These are phyloP conservation scores for Pandemis cinnamomeana DNA, from an alignment of 2,888 invertebrate genomes.

Conservation along the genomic window DNA sequence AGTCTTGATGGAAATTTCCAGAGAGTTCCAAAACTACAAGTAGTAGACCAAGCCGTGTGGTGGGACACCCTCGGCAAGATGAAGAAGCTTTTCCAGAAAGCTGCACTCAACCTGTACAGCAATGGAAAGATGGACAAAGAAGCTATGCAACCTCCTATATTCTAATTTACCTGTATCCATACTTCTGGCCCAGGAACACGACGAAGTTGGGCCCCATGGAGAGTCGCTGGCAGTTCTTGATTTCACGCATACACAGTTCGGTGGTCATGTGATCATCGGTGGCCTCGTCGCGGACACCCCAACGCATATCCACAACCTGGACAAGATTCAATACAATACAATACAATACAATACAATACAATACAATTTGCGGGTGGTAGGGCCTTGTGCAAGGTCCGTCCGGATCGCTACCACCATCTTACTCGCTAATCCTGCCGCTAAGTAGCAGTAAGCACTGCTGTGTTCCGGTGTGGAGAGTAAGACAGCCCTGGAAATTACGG, in stretches of 20 bases:
- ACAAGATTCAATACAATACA: neutral
- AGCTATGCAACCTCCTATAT: conserved; percentile 80
- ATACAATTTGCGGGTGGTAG: too few relatives aligned
- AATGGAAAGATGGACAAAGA: conserved; percentile 95
- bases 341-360: too few relatives aligned
- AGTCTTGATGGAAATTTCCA: conserved; percentile 63
- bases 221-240: conserved; percentile 97
- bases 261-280: conserved; percentile 99
- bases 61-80: conserved; percentile 98
- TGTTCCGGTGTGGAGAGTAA: too few relatives aligned
- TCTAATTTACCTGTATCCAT: conserved; percentile 90
- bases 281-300: conserved; percentile 99
- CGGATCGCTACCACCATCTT: too few relatives aligned
- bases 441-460: too few relatives aligned
- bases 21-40: conserved; percentile 97
- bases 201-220: conserved; percentile 99
- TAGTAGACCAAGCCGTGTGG: conserved; percentile 98
- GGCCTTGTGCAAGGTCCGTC: too few relatives aligned
- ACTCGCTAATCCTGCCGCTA: too few relatives aligned
- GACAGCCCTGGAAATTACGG: too few relatives aligned
- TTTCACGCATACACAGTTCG: conserved; percentile 98
- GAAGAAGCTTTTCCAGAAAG: conserved; percentile 97
- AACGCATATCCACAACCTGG: conserved; percentile 99
- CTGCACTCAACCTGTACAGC: conserved; percentile 93
- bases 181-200: conserved; percentile 98